Percentiles rank a stretch among this genome's conserved stretches.
Evolutionary conservation across 2,797 vertebrate genomes (phyloP).

Genomic region (Tarsius wallacei): DNA sequence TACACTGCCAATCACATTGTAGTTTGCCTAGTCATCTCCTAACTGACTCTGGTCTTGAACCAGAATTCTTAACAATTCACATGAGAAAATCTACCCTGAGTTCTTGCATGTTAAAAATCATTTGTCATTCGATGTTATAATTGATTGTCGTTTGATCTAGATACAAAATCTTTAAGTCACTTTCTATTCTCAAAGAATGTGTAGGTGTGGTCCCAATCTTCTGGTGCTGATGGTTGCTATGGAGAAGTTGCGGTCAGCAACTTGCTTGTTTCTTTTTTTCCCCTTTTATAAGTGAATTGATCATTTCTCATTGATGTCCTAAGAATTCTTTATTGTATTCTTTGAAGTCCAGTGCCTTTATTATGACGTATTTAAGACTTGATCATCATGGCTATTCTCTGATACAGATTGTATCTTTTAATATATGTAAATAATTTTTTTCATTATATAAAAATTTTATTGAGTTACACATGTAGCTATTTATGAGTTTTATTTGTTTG

Average conservation of each 20-base stretch:
- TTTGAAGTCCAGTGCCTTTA: neutral
- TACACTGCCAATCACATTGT: neutral
- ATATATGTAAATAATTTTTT: constrained; percentile 14
- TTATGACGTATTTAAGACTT: neutral
- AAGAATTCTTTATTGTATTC: neutral
- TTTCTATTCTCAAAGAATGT: neutral
- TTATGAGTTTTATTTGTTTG: neutral
- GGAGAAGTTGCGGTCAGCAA: neutral
- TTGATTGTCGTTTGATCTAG: neutral
- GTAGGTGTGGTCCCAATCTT: neutral
- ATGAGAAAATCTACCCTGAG: neutral
- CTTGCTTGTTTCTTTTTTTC: neutral
- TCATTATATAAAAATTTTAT: neutral
- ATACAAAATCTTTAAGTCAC: neutral
- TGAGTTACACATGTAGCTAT: neutral
- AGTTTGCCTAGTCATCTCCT: neutral
- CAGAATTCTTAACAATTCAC: neutral
- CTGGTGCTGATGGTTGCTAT: neutral
- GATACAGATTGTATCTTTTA: neutral
- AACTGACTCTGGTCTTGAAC: neutral
- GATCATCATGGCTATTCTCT: neutral
- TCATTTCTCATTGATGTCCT: neutral
- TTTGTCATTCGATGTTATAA: constrained; percentile 1
- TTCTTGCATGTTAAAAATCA: constrained; percentile 25
- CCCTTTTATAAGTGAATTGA: neutral